phyloP scores from a whole-genome alignment of 1,140 invertebrate genomes.

The Coboldia fuscipes region DNA sequence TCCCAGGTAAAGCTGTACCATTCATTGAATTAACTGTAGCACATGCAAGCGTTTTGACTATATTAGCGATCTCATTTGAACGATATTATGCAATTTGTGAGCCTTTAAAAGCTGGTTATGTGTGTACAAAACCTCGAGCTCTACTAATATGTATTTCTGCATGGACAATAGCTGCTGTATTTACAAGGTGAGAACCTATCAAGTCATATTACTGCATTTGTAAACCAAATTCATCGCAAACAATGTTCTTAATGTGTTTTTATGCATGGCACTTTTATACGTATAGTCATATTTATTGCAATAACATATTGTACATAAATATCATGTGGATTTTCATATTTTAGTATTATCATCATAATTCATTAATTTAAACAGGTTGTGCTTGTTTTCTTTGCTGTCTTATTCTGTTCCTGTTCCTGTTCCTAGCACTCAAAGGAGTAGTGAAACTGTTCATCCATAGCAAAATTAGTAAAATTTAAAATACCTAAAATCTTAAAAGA shows the following conservation, averaged over 20 bases:
- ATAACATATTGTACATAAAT: too few relatives aligned
- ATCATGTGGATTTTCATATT: too few relatives aligned
- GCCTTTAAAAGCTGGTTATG: slow-evolving; percentile 72
- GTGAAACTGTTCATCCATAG: too few relatives aligned
- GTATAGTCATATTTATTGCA: not conserved
- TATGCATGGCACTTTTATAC: not conserved
- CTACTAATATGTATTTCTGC: slow-evolving; percentile 60
- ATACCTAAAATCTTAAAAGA: too few relatives aligned
- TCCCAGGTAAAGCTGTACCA: slow-evolving; percentile 66
- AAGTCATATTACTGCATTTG: not conserved
- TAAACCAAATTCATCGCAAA: not conserved
- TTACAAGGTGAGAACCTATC: slow-evolving; percentile 47
- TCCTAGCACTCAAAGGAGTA: not conserved
- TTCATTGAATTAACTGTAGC: slow-evolving; percentile 84
- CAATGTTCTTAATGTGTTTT: not conserved
- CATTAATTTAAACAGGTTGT: not conserved
- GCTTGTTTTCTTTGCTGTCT: not conserved
- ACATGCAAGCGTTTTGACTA: slow-evolving; percentile 81
- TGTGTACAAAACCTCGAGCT: slow-evolving; percentile 71
- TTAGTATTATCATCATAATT: not conserved
- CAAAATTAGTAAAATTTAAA: too few relatives aligned
- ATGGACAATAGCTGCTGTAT: slow-evolving; percentile 64
- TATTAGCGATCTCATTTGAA: slow-evolving; percentile 83
- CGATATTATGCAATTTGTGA: slow-evolving; percentile 89
- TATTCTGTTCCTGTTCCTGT: not conserved